Evolutionary conservation across 2,113 vertebrate species (phyloP).

Genomic region (Cynopterus brachyotis): DNA sequence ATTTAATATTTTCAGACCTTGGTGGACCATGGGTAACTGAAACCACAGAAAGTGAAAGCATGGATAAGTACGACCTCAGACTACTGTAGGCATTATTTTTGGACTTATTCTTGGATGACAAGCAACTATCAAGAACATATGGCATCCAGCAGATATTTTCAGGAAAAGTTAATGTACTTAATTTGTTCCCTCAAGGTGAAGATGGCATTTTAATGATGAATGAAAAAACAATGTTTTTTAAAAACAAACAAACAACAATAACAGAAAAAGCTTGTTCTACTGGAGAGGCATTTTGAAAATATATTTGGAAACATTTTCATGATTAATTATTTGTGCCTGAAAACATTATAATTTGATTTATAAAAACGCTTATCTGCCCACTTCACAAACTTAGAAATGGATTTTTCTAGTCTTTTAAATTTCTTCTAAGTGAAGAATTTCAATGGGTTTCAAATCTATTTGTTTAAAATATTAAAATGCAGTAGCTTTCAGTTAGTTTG

Average conservation of each 20-base stretch:
- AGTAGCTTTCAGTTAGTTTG: neutral
- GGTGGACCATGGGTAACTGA: neutral
- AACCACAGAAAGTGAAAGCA: neutral
- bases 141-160: neutral
- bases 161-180: neutral
- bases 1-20: neutral
- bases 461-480: conserved; percentile 55
- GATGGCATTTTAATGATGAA: conserved; percentile 28
- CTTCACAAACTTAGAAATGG: neutral
- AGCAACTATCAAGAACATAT: neutral
- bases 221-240: neutral
- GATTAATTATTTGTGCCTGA: conserved; percentile 49
- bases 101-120: neutral
- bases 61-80: neutral
- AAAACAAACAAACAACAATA: neutral
- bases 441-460: neutral
- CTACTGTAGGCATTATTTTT: neutral
- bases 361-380: neutral
- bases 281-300: conserved; percentile 42
- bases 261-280: neutral
- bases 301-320: conserved; percentile 32
- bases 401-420: neutral
- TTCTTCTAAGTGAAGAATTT: conserved; percentile 7
- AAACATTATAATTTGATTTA: conserved; percentile 48
- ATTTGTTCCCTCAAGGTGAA: conserved; percentile 48